Percentiles rank a stretch among this genome's conserved stretches.
Conservation (phyloP, 2,797 vertebrate species). For the Peromyscus attwateri region DNA sequence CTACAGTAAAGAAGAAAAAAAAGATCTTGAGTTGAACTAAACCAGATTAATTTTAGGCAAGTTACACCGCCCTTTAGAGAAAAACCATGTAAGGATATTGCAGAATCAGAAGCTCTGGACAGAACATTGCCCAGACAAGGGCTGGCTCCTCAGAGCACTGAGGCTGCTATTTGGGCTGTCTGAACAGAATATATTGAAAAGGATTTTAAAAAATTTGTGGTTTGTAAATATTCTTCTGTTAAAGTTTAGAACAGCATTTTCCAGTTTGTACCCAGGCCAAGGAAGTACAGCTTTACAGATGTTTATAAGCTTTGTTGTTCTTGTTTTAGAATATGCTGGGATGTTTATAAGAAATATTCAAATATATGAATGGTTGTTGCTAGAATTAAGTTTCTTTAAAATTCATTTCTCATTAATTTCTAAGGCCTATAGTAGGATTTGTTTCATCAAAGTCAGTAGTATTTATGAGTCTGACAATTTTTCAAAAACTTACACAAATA, state of each 20-base stretch:
- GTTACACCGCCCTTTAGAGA: conserved; percentile 38
- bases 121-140: not conserved
- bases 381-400: conserved; percentile 62
- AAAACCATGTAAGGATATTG: conserved; percentile 39
- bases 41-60: conserved; percentile 22
- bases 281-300: conserved; percentile 16
- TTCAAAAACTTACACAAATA: conserved; percentile 61
- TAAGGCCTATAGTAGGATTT: conserved; percentile 44
- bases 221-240: conserved; percentile 19
- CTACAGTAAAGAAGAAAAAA: conserved; percentile 55
- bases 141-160: not conserved
- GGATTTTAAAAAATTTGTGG: not conserved
- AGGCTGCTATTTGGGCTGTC: not conserved
- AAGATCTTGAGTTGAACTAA: not conserved
- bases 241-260: conserved; percentile 11
- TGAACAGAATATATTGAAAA: not conserved
- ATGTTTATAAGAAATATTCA: conserved; percentile 19
- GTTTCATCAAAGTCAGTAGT: conserved; percentile 42
- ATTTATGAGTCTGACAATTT: conserved; percentile 16
- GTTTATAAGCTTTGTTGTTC: not conserved
- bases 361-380: conserved; percentile 16
- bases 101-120: not conserved
- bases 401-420: conserved; percentile 43
- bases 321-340: not conserved
- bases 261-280: not conserved